These are phyloP conservation scores for Pteropus alecto DNA, from an alignment of 2,113 vertebrate species.

Conservation along the genomic window DNA sequence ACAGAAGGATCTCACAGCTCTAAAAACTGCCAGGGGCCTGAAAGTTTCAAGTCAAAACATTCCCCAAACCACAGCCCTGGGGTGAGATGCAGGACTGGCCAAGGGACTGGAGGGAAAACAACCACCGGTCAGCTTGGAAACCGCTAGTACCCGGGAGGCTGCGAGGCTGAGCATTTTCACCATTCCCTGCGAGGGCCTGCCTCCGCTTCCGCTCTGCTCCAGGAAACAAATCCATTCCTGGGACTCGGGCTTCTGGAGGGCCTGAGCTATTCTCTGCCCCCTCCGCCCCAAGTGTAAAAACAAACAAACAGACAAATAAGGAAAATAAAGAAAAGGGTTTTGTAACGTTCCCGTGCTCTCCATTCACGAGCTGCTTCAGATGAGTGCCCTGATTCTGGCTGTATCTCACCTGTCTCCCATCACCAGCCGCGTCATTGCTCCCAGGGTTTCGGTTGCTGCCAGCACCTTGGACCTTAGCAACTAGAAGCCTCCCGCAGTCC, in stretches of 20 bases:
- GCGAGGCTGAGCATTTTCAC: background rate
- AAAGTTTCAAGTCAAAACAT: slow-evolving; percentile 56
- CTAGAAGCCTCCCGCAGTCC: slow-evolving; percentile 83
- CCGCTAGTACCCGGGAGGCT: background rate
- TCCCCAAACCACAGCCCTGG: slow-evolving; percentile 19
- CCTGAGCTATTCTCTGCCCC: background rate
- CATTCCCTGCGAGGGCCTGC: background rate
- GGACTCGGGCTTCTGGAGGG: background rate
- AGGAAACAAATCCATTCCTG: background rate
- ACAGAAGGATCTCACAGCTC: slow-evolving; percentile 48
- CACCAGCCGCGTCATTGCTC: slow-evolving; percentile 88
- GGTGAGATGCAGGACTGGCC: slow-evolving; percentile 1
- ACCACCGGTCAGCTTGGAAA: slow-evolving; percentile 13
- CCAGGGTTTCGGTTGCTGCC: slow-evolving; percentile 87
- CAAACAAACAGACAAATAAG: too few relatives aligned
- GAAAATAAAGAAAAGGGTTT: background rate
- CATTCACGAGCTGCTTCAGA: slow-evolving; percentile 84
- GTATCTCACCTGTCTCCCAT: slow-evolving; percentile 87
- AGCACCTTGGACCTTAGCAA: slow-evolving; percentile 78
- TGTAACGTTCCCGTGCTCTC: slow-evolving; percentile 69
- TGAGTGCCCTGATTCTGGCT: slow-evolving; percentile 88
- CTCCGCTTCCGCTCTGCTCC: background rate
- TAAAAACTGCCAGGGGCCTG: background rate
- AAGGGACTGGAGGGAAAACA: background rate
- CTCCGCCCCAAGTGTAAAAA: background rate